phyloP scores from a whole-genome alignment of 2,113 vertebrate species.

The Columbina picui region DNA sequence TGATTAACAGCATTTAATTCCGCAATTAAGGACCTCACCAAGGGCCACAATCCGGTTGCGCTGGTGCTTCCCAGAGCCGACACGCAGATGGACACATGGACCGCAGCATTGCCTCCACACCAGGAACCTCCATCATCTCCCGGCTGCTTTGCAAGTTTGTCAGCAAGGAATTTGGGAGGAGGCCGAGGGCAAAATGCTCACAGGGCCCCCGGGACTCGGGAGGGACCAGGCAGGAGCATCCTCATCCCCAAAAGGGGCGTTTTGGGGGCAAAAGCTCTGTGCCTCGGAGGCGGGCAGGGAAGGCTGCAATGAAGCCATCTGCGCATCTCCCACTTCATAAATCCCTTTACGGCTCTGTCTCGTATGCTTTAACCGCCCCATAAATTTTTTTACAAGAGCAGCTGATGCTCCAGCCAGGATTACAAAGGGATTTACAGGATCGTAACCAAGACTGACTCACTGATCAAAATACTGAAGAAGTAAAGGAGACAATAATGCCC shows the following conservation, averaged over 20 bases:
- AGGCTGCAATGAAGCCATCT: slow-evolving; percentile 51
- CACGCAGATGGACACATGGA: neutral
- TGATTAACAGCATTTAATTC: neutral
- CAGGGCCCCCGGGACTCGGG: rapidly evolving
- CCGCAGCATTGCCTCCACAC: neutral
- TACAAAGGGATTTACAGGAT: slow-evolving; percentile 67
- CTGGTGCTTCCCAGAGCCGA: rapidly evolving
- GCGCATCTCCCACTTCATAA: slow-evolving; percentile 64
- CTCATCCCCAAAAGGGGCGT: neutral
- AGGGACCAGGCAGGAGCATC: neutral
- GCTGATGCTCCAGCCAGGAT: slow-evolving; percentile 55
- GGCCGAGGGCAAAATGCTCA: neutral
- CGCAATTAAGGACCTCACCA: neutral
- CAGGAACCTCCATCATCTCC: slow-evolving; percentile 4
- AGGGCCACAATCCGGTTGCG: neutral
- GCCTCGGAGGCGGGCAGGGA: neutral
- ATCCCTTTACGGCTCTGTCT: slow-evolving; percentile 66
- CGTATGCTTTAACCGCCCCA: slow-evolving; percentile 54
- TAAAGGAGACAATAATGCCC: neutral
- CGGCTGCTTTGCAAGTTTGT: neutral
- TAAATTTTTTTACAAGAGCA: slow-evolving; percentile 64
- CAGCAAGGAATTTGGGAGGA: slow-evolving; percentile 44
- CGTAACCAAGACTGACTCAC: slow-evolving; percentile 26
- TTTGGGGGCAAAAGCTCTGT: neutral
- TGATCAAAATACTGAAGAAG: slow-evolving; percentile 63